phyloP scores from a whole-genome alignment of 2,113 vertebrate genomes.

The Cryptomyrus ogoouensis region DNA sequence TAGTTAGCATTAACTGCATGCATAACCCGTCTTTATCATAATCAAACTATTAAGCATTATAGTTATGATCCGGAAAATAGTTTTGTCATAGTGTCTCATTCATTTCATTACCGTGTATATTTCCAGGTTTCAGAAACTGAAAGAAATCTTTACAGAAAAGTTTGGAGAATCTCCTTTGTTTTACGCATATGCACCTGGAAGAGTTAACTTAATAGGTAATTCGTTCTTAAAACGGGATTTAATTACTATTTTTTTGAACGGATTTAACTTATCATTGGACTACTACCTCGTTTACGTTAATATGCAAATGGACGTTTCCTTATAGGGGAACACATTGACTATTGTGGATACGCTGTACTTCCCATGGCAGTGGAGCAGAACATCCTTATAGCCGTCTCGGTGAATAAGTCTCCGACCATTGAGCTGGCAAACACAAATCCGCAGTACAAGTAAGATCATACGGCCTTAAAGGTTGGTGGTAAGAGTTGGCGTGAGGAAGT shows the following conservation, averaged over 20 bases:
- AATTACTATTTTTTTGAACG: background rate
- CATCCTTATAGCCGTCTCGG: conserved; percentile 81
- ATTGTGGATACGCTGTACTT: conserved; percentile 93
- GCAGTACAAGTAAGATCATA: conserved; percentile 70
- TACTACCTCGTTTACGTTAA: background rate
- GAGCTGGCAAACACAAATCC: conserved; percentile 77
- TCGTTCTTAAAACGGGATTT: conserved; percentile 25
- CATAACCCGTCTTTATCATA: background rate
- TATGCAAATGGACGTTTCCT: background rate
- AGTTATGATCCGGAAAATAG: background rate
- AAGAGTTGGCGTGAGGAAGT: background rate
- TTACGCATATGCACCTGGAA: conserved; percentile 87
- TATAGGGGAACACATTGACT: conserved; percentile 93
- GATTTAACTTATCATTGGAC: background rate
- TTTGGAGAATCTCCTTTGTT: conserved; percentile 79
- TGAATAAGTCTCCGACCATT: conserved; percentile 63
- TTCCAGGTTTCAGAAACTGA: conserved; percentile 76
- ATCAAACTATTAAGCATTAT: background rate
- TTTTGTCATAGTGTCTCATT: background rate
- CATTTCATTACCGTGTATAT: background rate
- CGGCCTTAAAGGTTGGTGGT: background rate
- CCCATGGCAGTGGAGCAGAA: conserved; percentile 95
- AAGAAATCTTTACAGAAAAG: conserved; percentile 73
- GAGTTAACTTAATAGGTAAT: conserved; percentile 95
- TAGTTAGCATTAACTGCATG: background rate